Evolutionary conservation across 1,140 invertebrate genomes (phyloP).

Genomic region (Papilio xuthus): DNA sequence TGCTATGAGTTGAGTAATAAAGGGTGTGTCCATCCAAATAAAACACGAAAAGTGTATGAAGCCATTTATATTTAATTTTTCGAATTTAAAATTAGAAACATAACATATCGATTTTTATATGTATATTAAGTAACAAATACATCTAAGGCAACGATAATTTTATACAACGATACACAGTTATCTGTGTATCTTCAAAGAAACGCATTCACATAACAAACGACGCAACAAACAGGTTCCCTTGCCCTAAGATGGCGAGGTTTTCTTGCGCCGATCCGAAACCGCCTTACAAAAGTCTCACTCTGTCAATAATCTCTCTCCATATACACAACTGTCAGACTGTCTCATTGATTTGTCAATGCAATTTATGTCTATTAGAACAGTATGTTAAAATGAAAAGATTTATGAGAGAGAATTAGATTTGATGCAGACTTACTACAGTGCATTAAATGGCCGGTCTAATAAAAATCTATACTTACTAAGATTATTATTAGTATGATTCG

Average conservation of each 20-base stretch:
- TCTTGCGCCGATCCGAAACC: conserved; percentile 10
- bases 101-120: not conserved
- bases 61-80: too few relatives aligned
- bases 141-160: not conserved
- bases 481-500: too few relatives aligned
- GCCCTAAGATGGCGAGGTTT: not conserved
- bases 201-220: conserved; percentile 22
- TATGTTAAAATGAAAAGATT: too few relatives aligned
- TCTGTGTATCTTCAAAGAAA: too few relatives aligned
- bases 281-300: conserved; percentile 24
- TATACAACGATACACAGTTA: not conserved
- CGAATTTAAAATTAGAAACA: not conserved
- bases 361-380: too few relatives aligned
- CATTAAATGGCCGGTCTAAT: too few relatives aligned
- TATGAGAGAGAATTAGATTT: too few relatives aligned
- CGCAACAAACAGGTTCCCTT: conserved; percentile 20
- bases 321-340: conserved; percentile 13
- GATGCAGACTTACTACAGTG: too few relatives aligned
- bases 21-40: too few relatives aligned
- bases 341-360: conserved; percentile 19
- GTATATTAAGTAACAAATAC: not conserved
- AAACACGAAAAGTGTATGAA: too few relatives aligned
- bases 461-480: too few relatives aligned
- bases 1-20: too few relatives aligned
- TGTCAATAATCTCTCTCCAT: conserved; percentile 14